Conservation (phyloP, 1,140 invertebrate species). For the Neodiprion lecontei region DNA sequence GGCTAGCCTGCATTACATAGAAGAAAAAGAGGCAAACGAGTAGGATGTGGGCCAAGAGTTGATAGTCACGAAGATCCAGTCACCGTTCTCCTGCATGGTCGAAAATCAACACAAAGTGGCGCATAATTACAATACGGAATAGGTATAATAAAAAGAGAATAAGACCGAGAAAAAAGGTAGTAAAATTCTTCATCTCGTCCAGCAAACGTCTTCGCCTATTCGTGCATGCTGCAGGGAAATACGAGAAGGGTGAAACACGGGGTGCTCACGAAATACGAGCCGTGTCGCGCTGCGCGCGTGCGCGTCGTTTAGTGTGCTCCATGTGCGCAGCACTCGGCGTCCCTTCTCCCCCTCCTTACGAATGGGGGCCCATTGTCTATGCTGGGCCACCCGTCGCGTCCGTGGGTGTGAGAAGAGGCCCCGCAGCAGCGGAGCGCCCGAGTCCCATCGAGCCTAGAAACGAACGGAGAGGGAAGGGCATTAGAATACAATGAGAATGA, state of each 20-base stretch:
- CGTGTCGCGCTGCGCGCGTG: not conserved
- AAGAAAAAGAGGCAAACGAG: no score
- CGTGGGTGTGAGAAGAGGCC: slow-evolving; percentile 23
- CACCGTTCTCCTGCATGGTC: no score
- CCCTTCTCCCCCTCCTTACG: slow-evolving; percentile 12
- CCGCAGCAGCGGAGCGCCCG: not conserved
- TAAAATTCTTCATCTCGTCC: no score
- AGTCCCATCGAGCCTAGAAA: no score
- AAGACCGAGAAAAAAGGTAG: no score
- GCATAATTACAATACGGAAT: no score
- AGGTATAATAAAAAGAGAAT: no score
- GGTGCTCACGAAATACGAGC: not conserved
- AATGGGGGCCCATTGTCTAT: slow-evolving; percentile 34
- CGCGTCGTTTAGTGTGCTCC: not conserved
- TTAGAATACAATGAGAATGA: slow-evolving; percentile 3
- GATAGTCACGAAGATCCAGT: no score
- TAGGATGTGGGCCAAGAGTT: no score
- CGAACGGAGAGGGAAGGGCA: not conserved
- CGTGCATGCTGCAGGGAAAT: not conserved
- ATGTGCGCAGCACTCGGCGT: no score
- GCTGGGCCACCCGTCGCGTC: slow-evolving; percentile 17
- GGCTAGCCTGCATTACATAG: no score
- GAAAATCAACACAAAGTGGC: no score
- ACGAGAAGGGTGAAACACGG: slow-evolving; percentile 2
- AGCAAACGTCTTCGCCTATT: not conserved